These are phyloP conservation scores for Pipra filicauda DNA, from an alignment of 2,113 vertebrate species.

Conservation along the genomic window DNA sequence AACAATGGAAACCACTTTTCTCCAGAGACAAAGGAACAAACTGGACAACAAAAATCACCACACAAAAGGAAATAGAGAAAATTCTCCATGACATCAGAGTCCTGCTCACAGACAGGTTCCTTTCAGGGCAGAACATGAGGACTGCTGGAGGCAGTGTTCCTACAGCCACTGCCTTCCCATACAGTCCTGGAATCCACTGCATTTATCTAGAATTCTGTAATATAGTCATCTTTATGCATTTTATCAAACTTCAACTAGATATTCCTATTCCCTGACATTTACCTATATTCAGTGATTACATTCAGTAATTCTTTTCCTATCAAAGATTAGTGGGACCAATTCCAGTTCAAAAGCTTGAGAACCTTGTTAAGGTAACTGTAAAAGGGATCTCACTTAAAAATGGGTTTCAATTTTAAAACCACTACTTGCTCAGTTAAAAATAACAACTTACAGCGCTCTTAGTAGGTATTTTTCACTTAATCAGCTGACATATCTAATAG, in stretches of 20 bases:
- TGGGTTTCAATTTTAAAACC: not conserved
- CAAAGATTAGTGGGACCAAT: not conserved
- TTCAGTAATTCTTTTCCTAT: not conserved
- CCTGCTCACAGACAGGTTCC: not conserved
- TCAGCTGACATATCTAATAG: not conserved
- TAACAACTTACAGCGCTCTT: not conserved
- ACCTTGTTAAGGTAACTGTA: not conserved
- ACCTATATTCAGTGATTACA: not conserved
- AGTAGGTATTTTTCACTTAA: not conserved
- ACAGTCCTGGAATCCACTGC: accelerated
- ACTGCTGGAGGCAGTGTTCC: accelerated
- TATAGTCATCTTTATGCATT: accelerated
- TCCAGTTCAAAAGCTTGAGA: not conserved
- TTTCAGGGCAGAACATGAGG: not conserved
- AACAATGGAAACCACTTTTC: not conserved
- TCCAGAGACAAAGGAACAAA: not conserved
- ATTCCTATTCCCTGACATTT: not conserved
- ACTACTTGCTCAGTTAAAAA: not conserved
- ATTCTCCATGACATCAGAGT: not conserved
- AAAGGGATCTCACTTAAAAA: not conserved
- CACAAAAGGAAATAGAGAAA: not conserved
- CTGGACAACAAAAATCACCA: not conserved
- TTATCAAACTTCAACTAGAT: not conserved
- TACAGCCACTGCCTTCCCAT: not conserved
- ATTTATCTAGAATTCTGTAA: not conserved